Base-by-base conservation (phyloP, 2,888 invertebrate species). In the Cephonodes hylas region DNA sequence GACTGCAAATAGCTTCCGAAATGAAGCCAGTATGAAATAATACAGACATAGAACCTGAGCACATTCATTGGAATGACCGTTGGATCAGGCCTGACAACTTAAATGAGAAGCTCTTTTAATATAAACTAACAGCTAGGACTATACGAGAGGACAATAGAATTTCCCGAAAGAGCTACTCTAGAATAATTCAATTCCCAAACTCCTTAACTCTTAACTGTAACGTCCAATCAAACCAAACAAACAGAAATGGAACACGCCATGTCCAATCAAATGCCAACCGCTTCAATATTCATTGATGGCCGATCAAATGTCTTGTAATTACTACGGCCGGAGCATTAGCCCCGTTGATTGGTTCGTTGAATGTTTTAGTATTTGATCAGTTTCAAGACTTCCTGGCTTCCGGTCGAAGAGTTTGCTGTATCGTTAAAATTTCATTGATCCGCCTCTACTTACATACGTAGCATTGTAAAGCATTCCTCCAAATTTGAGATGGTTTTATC, bases 251-350 rank as follows among this genome's bases (percentile, higher is more conserved):
- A 53, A 31, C 53, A 53, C 27, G 53, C 31, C 31, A 31, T 27
- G 53, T 53, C 53, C 27, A 31, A 53, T 31, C 53, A 53, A 53
- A 53, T 53, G 53, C 53, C 53, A 53, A 53, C 48, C 27, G 31
- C 53, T 53, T 53, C 53, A 53, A 53, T 53, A 53, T 53, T 31
- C 31, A 53, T 53, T 53, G 53, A 53, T 53, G 53, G 53, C 53
- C 53, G 53, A 53, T 53, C 53, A 53, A 53, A 53, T 53, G 53
- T 53, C 53, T 53, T 53, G 27, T 53, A 53, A 53, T 53, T 53
- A 53, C 53, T 53, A 31, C 53, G 53, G 53, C 53, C 53, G 53
- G 53, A 53, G 31, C 53, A 53, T 53, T 53, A 53, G 53, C 53
- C 53, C 53, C 53, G 6, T 53, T 53, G 53, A 53, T 53, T 53